A percentile compares a stretch with the other conserved stretches of the same genome.
Conservation (phyloP, 2,888 invertebrate species). For the Monopis laevigella region DNA sequence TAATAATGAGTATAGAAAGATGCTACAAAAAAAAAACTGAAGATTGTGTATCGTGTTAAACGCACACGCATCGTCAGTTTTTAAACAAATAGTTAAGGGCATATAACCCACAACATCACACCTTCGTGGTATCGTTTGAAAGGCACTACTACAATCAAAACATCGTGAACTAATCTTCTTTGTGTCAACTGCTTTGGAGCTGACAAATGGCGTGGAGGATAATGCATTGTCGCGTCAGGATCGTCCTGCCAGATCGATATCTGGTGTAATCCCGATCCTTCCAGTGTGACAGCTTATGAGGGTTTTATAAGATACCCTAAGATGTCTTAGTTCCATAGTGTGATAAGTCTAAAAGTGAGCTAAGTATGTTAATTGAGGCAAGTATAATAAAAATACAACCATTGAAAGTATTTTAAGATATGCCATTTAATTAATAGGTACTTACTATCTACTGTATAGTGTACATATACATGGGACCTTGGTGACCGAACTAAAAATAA, state of each 20-base stretch:
- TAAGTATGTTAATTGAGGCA: too few species aligned
- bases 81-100: constrained; percentile 23
- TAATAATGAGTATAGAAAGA: not conserved
- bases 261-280: constrained; percentile 35
- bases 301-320: too few species aligned
- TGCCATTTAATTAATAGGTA: too few species aligned
- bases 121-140: constrained; percentile 27
- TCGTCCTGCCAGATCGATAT: constrained; percentile 39
- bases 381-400: too few species aligned
- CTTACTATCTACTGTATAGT: too few species aligned
- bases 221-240: constrained; percentile 21
- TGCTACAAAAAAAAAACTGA: not conserved
- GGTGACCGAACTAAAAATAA: too few species aligned
- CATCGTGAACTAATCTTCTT: constrained; percentile 49
- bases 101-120: constrained; percentile 30
- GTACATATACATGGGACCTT: too few species aligned
- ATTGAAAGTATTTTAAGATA: too few species aligned
- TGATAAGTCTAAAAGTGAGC: too few species aligned
- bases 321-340: too few species aligned
- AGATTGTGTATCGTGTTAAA: constrained; percentile 21
- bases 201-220: constrained; percentile 38
- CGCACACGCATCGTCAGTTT: constrained; percentile 38
- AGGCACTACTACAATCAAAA: constrained; percentile 45
- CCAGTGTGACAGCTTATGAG: constrained; percentile 12
- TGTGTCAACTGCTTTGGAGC: constrained; percentile 26